These are phyloP conservation scores for Cathartes aura DNA, from an alignment of 2,113 vertebrate genomes.

Conservation along the genomic window DNA sequence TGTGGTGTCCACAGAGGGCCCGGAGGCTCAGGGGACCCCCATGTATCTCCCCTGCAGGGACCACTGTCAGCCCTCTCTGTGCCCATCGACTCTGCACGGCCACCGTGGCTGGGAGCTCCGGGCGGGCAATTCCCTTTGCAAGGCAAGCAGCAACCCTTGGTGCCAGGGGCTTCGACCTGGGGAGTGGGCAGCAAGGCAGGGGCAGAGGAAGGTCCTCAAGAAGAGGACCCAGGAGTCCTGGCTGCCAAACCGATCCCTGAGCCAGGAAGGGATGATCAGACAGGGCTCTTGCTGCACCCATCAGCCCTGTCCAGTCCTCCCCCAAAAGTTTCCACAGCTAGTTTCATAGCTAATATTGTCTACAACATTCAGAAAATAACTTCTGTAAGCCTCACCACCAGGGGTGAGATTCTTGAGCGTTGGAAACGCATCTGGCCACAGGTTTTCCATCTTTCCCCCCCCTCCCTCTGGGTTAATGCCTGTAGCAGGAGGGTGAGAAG, in stretches of 20 bases:
- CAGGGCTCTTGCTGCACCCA: not conserved
- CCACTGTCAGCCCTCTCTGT: not conserved
- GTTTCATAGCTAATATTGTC: not conserved
- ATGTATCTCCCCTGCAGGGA: not conserved
- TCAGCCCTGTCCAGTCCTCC: not conserved
- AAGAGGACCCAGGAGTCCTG: not conserved
- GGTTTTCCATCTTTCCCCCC: not conserved
- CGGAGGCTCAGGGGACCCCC: not conserved
- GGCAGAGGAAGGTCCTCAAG: not conserved
- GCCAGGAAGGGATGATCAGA: not conserved
- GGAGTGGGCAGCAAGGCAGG: not conserved
- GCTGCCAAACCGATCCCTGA: not conserved
- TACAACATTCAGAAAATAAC: not conserved
- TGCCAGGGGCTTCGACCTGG: not conserved
- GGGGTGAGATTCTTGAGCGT: not conserved
- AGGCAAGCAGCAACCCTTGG: not conserved
- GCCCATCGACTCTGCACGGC: fast-evolving
- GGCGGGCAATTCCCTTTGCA: not conserved
- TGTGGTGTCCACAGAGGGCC: not conserved
- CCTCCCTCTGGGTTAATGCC: not conserved
- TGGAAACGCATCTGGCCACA: not conserved
- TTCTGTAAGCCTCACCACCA: not conserved
- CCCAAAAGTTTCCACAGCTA: not conserved
- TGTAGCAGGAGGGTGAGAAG: not conserved
- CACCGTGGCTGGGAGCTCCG: fast-evolving